Evolutionary conservation across 2,888 invertebrate species (phyloP).

Genomic region (Macropis europaea): DNA sequence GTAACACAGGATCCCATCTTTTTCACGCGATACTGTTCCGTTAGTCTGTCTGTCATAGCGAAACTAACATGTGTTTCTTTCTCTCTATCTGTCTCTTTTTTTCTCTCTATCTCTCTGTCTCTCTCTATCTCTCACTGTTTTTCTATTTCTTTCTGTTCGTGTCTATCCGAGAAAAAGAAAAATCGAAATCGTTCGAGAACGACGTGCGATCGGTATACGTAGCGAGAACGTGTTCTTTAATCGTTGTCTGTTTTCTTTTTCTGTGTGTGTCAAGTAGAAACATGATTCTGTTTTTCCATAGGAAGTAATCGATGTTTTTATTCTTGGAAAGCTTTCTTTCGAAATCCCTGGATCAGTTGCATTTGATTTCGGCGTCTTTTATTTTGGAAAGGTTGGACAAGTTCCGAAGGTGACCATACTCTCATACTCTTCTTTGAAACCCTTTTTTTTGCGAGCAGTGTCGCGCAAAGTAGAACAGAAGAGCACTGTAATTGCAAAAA

Average conservation of each 20-base stretch:
- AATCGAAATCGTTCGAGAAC: not conserved
- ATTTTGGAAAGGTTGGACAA: constrained; percentile 79
- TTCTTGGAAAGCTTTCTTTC: constrained; percentile 77
- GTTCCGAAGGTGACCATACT: constrained; percentile 75
- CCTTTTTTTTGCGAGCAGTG: constrained; percentile 61
- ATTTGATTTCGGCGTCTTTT: constrained; percentile 79
- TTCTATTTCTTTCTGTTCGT: not conserved
- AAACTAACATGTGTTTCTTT: constrained; percentile 18
- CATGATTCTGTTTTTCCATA: constrained; percentile 56
- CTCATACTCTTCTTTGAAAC: constrained; percentile 63
- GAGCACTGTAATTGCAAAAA: not conserved
- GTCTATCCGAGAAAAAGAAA: constrained; percentile 8
- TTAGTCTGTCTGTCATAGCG: constrained; percentile 24
- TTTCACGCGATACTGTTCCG: not conserved
- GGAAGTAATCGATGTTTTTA: constrained; percentile 69
- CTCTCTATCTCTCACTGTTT: not conserved
- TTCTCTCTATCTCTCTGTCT: constrained; percentile 1
- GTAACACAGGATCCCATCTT: not conserved
- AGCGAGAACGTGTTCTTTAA: not conserved
- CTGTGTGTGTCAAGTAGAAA: constrained; percentile 39
- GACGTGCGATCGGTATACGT: not conserved
- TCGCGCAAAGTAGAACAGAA: constrained; percentile 43
- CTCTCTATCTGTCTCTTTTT: constrained; percentile 8
- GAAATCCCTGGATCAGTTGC: constrained; percentile 79
- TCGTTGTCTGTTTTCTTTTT: not conserved